Evolutionary conservation across 2,797 vertebrate species (phyloP).

Genomic region (Propithecus perrieri): DNA sequence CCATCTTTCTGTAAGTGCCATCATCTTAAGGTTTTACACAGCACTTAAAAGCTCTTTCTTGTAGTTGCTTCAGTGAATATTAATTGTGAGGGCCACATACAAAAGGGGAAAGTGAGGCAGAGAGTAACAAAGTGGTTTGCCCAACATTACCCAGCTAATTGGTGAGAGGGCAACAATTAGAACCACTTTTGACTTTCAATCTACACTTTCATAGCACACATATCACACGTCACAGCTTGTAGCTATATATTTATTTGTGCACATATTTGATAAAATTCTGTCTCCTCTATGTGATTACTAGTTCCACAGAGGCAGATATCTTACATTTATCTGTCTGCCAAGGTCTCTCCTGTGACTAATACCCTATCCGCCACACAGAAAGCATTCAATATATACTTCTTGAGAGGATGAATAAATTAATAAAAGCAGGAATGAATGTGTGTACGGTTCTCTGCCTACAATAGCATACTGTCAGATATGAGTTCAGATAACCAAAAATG

Average conservation of each 20-base stretch:
- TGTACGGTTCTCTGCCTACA: background rate
- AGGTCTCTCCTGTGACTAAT: background rate
- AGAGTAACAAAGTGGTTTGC: background rate
- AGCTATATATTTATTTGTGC: background rate
- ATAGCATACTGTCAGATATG: background rate
- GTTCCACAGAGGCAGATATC: background rate
- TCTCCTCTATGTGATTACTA: background rate
- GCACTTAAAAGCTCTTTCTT: background rate
- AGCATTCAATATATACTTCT: background rate
- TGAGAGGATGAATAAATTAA: background rate
- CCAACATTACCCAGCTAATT: background rate
- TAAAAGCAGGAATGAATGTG: background rate
- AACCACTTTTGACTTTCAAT: background rate
- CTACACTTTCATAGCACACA: background rate
- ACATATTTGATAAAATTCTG: background rate
- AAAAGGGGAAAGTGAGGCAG: background rate
- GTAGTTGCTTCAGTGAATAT: background rate
- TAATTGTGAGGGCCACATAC: background rate
- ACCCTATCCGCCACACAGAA: background rate
- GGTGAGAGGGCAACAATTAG: background rate
- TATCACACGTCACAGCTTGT: background rate
- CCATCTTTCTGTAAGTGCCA: background rate
- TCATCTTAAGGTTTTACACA: background rate
- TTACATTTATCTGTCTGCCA: background rate
- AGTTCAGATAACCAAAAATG: conserved; percentile 16